A percentile compares a stretch with the other conserved stretches of the same genome.
These are phyloP conservation scores for Gulo gulo DNA, from an alignment of 2,113 vertebrate genomes.

Conservation along the genomic window DNA sequence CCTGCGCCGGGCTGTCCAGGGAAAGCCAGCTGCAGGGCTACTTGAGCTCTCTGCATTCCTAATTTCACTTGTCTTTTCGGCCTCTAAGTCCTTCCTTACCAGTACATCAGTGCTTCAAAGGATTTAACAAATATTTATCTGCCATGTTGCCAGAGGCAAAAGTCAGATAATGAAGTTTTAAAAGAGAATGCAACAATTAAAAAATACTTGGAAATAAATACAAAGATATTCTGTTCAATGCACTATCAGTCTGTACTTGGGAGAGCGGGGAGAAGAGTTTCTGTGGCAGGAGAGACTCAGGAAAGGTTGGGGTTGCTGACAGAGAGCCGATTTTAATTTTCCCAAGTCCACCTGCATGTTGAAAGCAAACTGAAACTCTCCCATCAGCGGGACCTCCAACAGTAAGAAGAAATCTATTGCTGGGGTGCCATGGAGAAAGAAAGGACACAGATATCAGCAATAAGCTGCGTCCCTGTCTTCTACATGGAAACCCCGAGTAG, in stretches of 20 bases:
- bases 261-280: neutral
- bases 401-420: neutral
- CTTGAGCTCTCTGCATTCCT: neutral
- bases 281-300: neutral
- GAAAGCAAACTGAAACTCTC: neutral
- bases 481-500: neutral
- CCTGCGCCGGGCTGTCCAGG: neutral
- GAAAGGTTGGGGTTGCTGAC: neutral
- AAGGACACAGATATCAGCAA: neutral
- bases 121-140: conserved; percentile 30
- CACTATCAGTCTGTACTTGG: neutral
- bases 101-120: neutral
- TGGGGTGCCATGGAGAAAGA: neutral
- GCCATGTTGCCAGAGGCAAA: neutral
- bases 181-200: neutral
- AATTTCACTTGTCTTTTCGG: neutral
- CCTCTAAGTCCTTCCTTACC: neutral
- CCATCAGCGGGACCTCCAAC: neutral
- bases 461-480: too few relatives aligned
- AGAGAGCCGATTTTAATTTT: neutral
- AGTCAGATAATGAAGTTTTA: conserved; percentile 37
- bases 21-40: neutral
- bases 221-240: neutral
- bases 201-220: neutral
- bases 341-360: neutral